Conservation (phyloP, 1,140 invertebrate genomes). For the Polypedilum vanderplanki region DNA sequence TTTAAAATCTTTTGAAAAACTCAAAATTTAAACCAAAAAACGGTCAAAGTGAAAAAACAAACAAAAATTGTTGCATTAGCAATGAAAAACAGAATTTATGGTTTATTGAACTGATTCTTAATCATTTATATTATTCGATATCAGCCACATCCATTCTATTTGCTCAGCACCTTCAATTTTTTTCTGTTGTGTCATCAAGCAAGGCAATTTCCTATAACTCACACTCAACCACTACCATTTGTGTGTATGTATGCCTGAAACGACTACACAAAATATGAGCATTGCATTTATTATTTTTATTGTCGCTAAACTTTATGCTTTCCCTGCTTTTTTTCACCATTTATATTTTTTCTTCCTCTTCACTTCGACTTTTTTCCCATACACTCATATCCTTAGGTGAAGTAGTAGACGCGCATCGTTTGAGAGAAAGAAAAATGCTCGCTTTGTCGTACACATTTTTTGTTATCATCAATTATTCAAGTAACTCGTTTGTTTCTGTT, state of each 20-base stretch:
- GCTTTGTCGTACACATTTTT: not conserved
- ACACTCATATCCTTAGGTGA: conserved; percentile 4
- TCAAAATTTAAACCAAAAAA: no score
- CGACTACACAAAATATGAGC: conserved; percentile 17
- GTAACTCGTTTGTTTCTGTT: not conserved
- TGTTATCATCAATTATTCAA: conserved; percentile 14
- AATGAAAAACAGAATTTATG: not conserved
- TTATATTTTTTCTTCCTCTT: not conserved
- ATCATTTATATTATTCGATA: not conserved
- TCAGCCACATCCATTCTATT: conserved; percentile 17
- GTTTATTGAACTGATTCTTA: conserved; percentile 7
- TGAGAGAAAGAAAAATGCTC: not conserved
- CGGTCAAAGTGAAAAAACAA: not conserved
- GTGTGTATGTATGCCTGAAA: not conserved
- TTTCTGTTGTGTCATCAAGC: conserved; percentile 9
- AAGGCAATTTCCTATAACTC: conserved; percentile 9
- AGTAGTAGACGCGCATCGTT: not conserved
- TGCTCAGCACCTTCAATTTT: conserved; percentile 4
- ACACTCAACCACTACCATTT: not conserved
- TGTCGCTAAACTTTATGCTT: conserved; percentile 12
- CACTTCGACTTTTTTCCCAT: not conserved
- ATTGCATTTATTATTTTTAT: conserved; percentile 20
- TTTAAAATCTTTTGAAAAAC: no score
- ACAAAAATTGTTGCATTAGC: no score
- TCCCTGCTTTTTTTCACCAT: not conserved